A percentile compares a stretch with the other conserved stretches of the same genome.
These are phyloP conservation scores for Chesias legatella DNA, from an alignment of 2,888 invertebrate genomes.

Conservation along the genomic window DNA sequence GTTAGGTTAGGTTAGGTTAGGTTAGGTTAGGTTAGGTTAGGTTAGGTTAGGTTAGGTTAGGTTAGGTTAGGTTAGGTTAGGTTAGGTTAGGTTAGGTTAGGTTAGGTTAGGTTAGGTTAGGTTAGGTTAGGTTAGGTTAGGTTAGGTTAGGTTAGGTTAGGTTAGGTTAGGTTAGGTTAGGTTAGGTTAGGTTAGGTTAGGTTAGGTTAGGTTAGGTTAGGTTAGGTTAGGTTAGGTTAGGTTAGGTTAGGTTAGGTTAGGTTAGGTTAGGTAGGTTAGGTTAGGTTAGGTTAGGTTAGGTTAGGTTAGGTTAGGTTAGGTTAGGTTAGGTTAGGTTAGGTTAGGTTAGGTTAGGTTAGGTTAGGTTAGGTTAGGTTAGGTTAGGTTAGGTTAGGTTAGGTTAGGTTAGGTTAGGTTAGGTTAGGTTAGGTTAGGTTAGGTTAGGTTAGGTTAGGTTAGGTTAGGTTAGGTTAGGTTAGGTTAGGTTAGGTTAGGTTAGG, in stretches of 20 bases:
- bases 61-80: too few species aligned
- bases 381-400: slow-evolving; percentile 15
- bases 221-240: slow-evolving; percentile 23
- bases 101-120: too few species aligned
- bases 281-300: slow-evolving; percentile 33
- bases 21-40: too few species aligned
- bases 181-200: slow-evolving; percentile 18
- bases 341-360: slow-evolving; percentile 31
- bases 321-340: slow-evolving; percentile 33
- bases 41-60: too few species aligned
- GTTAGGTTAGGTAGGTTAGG: slow-evolving; percentile 28
- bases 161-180: slow-evolving; percentile 18
- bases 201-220: slow-evolving; percentile 17
- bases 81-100: too few species aligned
- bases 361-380: slow-evolving; percentile 15
- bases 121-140: too few species aligned
- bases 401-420: slow-evolving; percentile 18
- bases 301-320: slow-evolving; percentile 34
- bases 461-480: slow-evolving; percentile 18
- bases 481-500: slow-evolving; percentile 19
- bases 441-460: slow-evolving; percentile 19
- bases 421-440: slow-evolving; percentile 19
- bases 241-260: slow-evolving; percentile 24
- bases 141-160: slow-evolving; percentile 8
- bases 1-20: too few species aligned